Evolutionary conservation across 2,113 vertebrate species (phyloP), one percentile per base, ranked within the genome.

Genomic region (Mormyrus lacerda): DNA sequence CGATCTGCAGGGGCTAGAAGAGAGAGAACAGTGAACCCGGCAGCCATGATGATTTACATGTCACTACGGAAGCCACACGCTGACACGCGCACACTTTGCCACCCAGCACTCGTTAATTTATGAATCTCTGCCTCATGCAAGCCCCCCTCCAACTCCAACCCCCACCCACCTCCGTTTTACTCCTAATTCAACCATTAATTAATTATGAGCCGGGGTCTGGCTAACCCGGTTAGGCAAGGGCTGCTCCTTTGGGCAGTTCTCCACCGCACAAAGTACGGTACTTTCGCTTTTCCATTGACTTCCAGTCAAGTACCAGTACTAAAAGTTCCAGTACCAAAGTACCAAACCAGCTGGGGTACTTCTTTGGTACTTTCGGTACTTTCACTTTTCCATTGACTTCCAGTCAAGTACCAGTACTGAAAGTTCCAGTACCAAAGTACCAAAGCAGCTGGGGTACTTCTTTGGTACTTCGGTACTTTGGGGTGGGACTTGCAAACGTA

Each of bases 1-100:
- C 97, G 0, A 99, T 99, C 96, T 99, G 98, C 92, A 90, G 35
- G 42, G 89, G 85, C 84, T 88, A 61, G 65, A 17, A 87, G 35
- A 44, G 51, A 24, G 24, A 48, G 8, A 47, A 48, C 4, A 35
- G 88, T 11, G 76, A 85, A 53, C 27, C 0, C 24, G 24, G n/a
- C 51, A 2, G 45, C 27, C 89, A 90, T 90, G 91, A 93, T 93
- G 89, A 94, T 95, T 93, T 94, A 91, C 93, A 95, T 94, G 92
- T 93, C 91, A 90, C 92, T 91, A 94, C 92, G 91, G 93, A 89
- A 91, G 89, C 89, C 13, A 53, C 88, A 91, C 90, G 90, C 42
- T 50, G 69, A 90, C 47, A 90, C 87, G 53, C 88, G 83, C 86
- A 85, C 39, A 44, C 39, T 27, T 47, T 90, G 91, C 90, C 92